Evolutionary conservation across 2,113 vertebrate species (phyloP).

Genomic region (Chamaea fasciata): DNA sequence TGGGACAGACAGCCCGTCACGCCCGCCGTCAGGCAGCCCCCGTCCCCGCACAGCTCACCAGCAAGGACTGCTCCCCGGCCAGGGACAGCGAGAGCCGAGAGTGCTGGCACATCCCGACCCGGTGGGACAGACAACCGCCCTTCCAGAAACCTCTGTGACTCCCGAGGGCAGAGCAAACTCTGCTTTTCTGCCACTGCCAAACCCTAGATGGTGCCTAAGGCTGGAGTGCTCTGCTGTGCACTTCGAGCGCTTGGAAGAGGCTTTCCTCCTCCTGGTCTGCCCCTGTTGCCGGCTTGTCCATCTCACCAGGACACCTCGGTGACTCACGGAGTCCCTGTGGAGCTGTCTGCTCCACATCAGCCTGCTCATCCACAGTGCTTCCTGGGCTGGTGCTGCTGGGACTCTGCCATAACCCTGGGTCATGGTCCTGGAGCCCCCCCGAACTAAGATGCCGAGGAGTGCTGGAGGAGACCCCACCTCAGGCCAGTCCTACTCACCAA

Average conservation of each 20-base stretch:
- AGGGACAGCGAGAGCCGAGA: accelerated
- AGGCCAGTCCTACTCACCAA: constrained; percentile 71
- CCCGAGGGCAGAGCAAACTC: background rate
- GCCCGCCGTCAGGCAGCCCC: accelerated
- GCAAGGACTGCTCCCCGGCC: background rate
- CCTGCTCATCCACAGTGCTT: background rate
- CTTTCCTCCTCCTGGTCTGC: background rate
- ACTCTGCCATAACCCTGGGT: accelerated
- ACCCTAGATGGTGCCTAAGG: background rate
- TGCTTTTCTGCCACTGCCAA: background rate
- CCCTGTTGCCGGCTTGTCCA: background rate
- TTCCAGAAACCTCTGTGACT: background rate
- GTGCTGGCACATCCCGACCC: background rate
- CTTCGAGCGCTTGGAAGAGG: background rate
- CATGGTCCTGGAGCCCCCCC: background rate
- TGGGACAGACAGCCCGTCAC: constrained; percentile 57
- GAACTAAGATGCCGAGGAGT: accelerated
- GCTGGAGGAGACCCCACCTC: background rate
- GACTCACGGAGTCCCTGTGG: background rate
- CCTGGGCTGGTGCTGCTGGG: background rate
- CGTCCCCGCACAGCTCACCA: accelerated
- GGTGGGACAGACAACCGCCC: background rate
- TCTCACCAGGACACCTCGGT: background rate
- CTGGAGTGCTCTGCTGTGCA: background rate
- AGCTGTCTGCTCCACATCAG: background rate